Conservation (phyloP, 2,113 vertebrate species). For the Clarias magur region DNA sequence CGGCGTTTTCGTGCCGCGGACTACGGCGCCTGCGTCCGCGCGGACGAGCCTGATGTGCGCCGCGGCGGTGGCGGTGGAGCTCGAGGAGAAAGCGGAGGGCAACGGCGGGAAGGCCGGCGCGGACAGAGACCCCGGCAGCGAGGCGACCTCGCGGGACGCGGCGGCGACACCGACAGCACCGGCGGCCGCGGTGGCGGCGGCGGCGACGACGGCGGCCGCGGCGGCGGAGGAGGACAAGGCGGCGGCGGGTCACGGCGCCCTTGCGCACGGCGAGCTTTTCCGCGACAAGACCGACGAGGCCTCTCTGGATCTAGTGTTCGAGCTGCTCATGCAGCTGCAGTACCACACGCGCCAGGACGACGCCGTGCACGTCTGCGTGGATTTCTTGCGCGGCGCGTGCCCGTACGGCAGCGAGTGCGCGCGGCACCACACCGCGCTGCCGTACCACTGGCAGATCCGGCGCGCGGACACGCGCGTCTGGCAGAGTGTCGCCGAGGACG, state of each 20-base stretch:
- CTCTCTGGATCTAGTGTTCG: constrained; percentile 94
- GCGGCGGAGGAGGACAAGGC: constrained; percentile 60
- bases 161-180: constrained; percentile 67
- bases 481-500: constrained; percentile 93
- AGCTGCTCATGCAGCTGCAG: constrained; percentile 94
- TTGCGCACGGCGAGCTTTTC: constrained; percentile 83
- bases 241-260: constrained; percentile 77
- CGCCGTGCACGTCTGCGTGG: constrained; percentile 88
- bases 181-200: constrained; percentile 73
- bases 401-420: constrained; percentile 90
- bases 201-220: constrained; percentile 76
- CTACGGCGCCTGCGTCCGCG: constrained; percentile 65
- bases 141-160: constrained; percentile 63
- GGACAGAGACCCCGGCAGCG: background rate
- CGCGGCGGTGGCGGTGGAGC: constrained; percentile 73
- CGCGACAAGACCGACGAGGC: constrained; percentile 96
- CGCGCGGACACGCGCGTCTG: constrained; percentile 81
- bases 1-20: constrained; percentile 85
- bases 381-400: constrained; percentile 92
- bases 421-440: constrained; percentile 92
- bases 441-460: constrained; percentile 96
- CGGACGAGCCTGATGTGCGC: constrained; percentile 72
- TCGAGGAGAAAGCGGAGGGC: constrained; percentile 57
- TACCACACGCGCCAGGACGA: constrained; percentile 96
- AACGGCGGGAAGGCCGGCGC: constrained; percentile 60